Percentiles rank a stretch among this genome's conserved stretches.
These are phyloP conservation scores for Argya squamiceps DNA, from an alignment of 2,797 vertebrate species.

Conservation along the genomic window DNA sequence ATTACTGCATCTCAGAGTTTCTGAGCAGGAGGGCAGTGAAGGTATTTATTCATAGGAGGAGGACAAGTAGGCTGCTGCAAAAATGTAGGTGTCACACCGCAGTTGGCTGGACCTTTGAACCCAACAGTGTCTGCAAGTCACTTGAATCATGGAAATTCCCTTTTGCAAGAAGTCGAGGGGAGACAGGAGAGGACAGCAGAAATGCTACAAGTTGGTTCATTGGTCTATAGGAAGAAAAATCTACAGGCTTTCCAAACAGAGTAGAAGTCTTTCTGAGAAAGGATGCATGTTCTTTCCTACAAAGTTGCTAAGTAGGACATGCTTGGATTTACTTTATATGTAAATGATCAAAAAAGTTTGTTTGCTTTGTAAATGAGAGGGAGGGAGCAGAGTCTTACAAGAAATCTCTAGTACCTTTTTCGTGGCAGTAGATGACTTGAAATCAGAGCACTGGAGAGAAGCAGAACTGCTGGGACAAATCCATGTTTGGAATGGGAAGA, in stretches of 20 bases:
- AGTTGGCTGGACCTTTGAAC: not conserved
- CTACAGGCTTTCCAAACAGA: not conserved
- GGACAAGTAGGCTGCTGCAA: not conserved
- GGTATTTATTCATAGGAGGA: not conserved
- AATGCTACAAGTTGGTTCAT: not conserved
- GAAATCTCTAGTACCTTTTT: not conserved
- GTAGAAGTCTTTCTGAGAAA: not conserved
- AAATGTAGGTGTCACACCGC: not conserved
- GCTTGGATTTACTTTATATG: conserved; percentile 21
- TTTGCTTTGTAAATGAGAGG: conserved; percentile 25
- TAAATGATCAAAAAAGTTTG: not conserved
- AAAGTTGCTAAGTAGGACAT: not conserved
- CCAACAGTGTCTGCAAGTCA: not conserved
- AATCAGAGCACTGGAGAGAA: not conserved
- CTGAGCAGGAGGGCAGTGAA: not conserved
- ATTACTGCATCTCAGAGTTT: not conserved
- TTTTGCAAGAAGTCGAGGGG: not conserved
- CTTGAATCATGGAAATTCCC: not conserved
- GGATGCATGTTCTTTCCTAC: not conserved
- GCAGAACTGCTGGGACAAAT: not conserved
- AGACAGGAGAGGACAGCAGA: not conserved
- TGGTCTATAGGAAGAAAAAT: not conserved
- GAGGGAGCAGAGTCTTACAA: not conserved
- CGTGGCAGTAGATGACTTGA: not conserved
- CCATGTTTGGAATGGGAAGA: not conserved